Evolutionary conservation across 2,113 vertebrate genomes (phyloP), one percentile per base, ranked within the genome.

Genomic region (Vulpes ferrilata): DNA sequence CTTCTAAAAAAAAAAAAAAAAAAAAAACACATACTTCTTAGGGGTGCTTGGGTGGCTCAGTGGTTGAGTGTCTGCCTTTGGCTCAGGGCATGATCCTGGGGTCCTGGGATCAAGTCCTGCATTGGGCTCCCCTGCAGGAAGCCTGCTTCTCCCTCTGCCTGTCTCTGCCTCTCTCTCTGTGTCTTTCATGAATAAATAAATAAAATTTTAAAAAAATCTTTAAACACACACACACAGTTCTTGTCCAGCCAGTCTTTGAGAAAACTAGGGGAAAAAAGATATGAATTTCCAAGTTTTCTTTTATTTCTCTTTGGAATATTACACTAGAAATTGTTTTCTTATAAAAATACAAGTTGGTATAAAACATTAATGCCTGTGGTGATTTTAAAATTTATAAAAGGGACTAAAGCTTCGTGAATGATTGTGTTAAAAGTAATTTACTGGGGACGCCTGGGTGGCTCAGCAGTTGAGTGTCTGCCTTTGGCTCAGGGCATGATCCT

Each of bases 401-500:
- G 84, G 76, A 86, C 20, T 27, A 25, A 95, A 91, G 19, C 11
- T 43, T 80, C 25, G 38, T 69, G 2, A 78, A 5, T 81, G 60
- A 51, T 86, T 97, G 92, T 38, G 1, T 6, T 95, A 16, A 62
- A 90, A 97, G n/a, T 25, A 55, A 73, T n/a, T 84, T 81, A 12
- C 43, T 64, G 83, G 43, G 43, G 43, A 43, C 5, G 5, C 43
- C 43, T 43, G 43, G 43, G 43, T 5, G 43, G 43, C 43, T 43
- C 43, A 43, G 43, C 43, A 43, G 5, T 43, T 43, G 43, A 43
- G 43, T 43, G 43, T 43, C 43, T 43, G 43, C 43, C 43, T 43
- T 43, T 43, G 43, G 43, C 43, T 43, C 43, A 43, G 5, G 43
- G 43, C 43, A 43, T 43, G 43, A 43, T 43, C 43, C 43, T 43